A percentile compares a stretch with the other conserved stretches of the same genome.
These are phyloP conservation scores for Aplidium turbinatum DNA, from an alignment of 23 tunicate genomes.

Conservation along the genomic window DNA sequence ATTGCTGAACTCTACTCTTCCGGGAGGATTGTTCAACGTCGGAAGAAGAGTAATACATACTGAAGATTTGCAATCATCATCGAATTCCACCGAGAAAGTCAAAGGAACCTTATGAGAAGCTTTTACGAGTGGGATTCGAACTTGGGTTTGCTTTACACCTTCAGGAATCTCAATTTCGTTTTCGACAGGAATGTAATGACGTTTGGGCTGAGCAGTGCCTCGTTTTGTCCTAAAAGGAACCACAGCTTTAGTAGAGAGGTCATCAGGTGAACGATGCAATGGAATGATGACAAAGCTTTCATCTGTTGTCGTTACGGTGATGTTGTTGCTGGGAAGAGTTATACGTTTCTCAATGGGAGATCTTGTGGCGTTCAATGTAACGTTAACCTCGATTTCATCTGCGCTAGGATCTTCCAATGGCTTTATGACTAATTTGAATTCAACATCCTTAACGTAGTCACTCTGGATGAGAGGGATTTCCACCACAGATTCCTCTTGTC, in stretches of 20 bases:
- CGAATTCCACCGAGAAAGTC: conserved; percentile 47
- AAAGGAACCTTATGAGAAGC: conserved; percentile 1
- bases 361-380: background rate
- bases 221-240: conserved; percentile 16
- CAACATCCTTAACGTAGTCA: no score
- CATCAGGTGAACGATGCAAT: conserved; percentile 4
- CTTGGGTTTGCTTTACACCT: conserved; percentile 19
- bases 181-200: conserved; percentile 38
- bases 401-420: no score
- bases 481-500: background rate
- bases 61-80: conserved; percentile 20
- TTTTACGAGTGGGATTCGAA: conserved; percentile 38
- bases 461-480: background rate
- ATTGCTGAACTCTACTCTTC: conserved; percentile 49
- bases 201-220: conserved; percentile 49
- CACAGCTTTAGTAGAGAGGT: conserved; percentile 10
- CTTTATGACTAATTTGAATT: no score
- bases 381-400: no score
- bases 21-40: conserved; percentile 34
- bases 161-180: conserved; percentile 30
- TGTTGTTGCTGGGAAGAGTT: background rate
- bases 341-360: background rate
- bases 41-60: conserved; percentile 23
- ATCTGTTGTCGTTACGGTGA: background rate
- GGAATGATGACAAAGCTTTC: conserved; percentile 34